phyloP scores from a whole-genome alignment of 2,113 vertebrate species.

The Callithrix jacchus region DNA sequence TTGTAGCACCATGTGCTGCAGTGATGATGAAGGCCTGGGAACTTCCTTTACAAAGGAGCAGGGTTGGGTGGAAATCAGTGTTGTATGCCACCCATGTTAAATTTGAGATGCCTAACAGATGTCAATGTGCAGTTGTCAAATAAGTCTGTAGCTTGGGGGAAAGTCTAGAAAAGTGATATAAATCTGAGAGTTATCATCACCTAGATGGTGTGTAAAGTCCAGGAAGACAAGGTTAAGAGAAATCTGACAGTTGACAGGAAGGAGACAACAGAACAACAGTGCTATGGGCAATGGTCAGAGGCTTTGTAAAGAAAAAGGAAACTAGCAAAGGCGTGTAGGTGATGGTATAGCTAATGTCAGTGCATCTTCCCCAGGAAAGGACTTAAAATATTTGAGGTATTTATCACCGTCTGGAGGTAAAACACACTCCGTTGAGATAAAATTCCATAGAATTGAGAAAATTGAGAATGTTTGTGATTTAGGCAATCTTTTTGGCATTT shows the following conservation, averaged over 20 bases:
- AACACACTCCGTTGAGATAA: background rate
- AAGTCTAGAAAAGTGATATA: background rate
- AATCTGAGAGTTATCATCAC: background rate
- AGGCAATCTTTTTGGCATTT: background rate
- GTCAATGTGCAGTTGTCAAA: background rate
- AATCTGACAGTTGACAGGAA: background rate
- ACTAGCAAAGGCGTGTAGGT: accelerated
- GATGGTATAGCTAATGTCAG: too few relatives aligned
- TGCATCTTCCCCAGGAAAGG: background rate
- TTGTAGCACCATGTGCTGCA: accelerated
- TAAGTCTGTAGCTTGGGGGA: background rate
- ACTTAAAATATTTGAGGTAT: background rate
- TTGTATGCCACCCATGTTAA: background rate
- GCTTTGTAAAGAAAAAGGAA: background rate
- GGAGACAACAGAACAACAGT: background rate
- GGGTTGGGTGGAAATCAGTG: background rate
- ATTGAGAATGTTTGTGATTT: background rate
- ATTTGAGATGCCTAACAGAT: background rate
- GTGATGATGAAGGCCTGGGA: background rate
- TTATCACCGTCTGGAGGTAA: background rate
- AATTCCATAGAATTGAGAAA: background rate
- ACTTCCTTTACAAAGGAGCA: background rate
- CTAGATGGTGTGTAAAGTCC: background rate
- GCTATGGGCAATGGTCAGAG: background rate
- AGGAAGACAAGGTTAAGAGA: background rate